These are phyloP conservation scores for Sussaba pulchella DNA, from an alignment of 2,888 invertebrate genomes.

Conservation along the genomic window DNA sequence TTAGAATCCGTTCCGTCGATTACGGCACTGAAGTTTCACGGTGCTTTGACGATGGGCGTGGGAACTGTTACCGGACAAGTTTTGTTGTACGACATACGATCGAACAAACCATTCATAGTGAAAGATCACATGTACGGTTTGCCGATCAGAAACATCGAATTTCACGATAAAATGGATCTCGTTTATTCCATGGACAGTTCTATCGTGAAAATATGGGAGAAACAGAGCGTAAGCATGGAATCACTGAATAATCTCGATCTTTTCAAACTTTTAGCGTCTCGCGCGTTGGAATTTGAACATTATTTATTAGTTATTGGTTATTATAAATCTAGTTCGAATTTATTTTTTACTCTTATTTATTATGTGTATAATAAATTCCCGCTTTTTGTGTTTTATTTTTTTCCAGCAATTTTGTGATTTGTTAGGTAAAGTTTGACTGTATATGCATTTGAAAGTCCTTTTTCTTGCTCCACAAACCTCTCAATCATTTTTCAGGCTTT, in stretches of 20 bases:
- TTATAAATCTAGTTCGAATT: no score
- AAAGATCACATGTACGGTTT: slow-evolving; percentile 98
- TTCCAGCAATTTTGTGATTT: no score
- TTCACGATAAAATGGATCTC: slow-evolving; percentile 91
- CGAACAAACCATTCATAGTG: slow-evolving; percentile 93
- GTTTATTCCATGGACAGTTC: slow-evolving; percentile 96
- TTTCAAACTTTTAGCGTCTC: no score
- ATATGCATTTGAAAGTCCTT: no score
- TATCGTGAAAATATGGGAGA: slow-evolving; percentile 96
- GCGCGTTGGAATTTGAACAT: no score
- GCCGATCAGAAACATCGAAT: slow-evolving; percentile 95
- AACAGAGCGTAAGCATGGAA: slow-evolving; percentile 88
- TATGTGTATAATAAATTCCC: no score
- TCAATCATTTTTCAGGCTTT: no score
- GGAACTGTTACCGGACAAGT: slow-evolving; percentile 98
- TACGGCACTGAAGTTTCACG: slow-evolving; percentile 92
- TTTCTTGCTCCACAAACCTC: no score
- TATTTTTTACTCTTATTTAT: no score
- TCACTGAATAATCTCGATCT: not conserved
- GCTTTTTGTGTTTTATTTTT: no score
- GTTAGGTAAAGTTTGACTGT: no score
- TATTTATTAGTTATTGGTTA: no score
- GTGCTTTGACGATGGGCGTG: slow-evolving; percentile 92
- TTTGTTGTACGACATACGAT: slow-evolving; percentile 96
- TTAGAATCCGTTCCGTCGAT: slow-evolving; percentile 89